Evolutionary conservation across 2,113 vertebrate genomes (phyloP).

Genomic region (Stegastes partitus): DNA sequence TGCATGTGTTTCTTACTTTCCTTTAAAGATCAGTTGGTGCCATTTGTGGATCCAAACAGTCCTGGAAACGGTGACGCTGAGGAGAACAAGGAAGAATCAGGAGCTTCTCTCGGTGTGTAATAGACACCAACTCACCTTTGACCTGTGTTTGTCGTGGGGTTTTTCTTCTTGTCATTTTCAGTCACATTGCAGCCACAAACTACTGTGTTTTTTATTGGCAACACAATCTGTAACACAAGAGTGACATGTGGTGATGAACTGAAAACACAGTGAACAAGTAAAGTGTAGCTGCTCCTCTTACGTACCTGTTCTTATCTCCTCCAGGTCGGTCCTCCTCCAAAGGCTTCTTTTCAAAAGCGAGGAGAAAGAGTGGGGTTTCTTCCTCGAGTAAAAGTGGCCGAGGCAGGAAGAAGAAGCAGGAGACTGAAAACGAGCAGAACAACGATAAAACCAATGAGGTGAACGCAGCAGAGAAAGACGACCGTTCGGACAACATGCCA

Average conservation of each 20-base stretch:
- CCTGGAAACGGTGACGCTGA: neutral
- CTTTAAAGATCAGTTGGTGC: slow-evolving; percentile 44
- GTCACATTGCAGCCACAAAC: too few relatives aligned
- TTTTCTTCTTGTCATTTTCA: neutral
- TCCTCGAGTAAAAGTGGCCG: neutral
- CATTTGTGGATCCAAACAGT: neutral
- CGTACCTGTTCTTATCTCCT: neutral
- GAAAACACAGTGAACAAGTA: too few relatives aligned
- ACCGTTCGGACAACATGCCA: neutral
- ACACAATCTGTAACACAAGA: too few relatives aligned
- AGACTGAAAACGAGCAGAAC: neutral
- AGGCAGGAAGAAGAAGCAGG: neutral
- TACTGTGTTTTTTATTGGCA: too few relatives aligned
- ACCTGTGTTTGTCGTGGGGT: too few relatives aligned
- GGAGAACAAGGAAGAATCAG: slow-evolving; percentile 19
- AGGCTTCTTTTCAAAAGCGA: neutral
- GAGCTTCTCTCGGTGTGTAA: slow-evolving; percentile 27
- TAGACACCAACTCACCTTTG: neutral
- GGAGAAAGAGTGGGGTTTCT: neutral
- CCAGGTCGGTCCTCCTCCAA: neutral
- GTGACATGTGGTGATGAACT: too few relatives aligned
- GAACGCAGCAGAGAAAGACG: neutral
- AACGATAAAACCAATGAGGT: neutral
- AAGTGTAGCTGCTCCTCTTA: neutral
- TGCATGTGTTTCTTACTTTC: neutral